A percentile compares a stretch with the other conserved stretches of the same genome.
Evolutionary conservation across 2,797 vertebrate species (phyloP).

Genomic region (Gymnoscopelus braueri): DNA sequence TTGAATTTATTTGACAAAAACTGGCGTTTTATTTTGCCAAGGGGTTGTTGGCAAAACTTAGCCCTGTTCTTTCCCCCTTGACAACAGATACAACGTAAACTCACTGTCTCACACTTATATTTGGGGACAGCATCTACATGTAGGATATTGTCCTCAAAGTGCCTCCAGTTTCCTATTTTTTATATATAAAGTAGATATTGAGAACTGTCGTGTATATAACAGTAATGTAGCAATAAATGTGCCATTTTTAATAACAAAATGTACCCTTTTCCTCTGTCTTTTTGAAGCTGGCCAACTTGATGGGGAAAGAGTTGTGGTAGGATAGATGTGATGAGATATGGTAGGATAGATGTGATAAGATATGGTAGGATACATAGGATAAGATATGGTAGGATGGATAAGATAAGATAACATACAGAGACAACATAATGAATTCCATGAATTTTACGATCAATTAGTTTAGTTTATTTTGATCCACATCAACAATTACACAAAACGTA

Average conservation of each 20-base stretch:
- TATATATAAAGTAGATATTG: slow-evolving; percentile 90
- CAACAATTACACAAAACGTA: no score
- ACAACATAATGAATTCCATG: no score
- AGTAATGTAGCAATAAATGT: slow-evolving; percentile 97
- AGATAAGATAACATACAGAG: no score
- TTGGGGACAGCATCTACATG: slow-evolving; percentile 78
- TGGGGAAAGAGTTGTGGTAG: background rate
- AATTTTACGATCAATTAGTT: no score
- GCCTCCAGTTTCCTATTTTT: slow-evolving; percentile 90
- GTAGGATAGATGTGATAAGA: no score
- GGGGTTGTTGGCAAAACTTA: slow-evolving; percentile 30
- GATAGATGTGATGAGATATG: no score
- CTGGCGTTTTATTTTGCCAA: slow-evolving; percentile 29
- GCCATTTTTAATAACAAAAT: slow-evolving; percentile 89
- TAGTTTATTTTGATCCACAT: no score
- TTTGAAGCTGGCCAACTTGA: slow-evolving; percentile 70
- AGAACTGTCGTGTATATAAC: slow-evolving; percentile 96
- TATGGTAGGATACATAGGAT: no score
- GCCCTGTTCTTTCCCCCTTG: slow-evolving; percentile 48
- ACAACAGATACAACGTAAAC: slow-evolving; percentile 67
- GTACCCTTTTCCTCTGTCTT: slow-evolving; percentile 62
- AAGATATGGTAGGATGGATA: no score
- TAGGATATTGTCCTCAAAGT: slow-evolving; percentile 89
- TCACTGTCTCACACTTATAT: slow-evolving; percentile 72
- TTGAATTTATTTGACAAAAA: slow-evolving; percentile 35